Evolutionary conservation across 2,113 vertebrate genomes (phyloP).

Genomic region (Orycteropus afer): DNA sequence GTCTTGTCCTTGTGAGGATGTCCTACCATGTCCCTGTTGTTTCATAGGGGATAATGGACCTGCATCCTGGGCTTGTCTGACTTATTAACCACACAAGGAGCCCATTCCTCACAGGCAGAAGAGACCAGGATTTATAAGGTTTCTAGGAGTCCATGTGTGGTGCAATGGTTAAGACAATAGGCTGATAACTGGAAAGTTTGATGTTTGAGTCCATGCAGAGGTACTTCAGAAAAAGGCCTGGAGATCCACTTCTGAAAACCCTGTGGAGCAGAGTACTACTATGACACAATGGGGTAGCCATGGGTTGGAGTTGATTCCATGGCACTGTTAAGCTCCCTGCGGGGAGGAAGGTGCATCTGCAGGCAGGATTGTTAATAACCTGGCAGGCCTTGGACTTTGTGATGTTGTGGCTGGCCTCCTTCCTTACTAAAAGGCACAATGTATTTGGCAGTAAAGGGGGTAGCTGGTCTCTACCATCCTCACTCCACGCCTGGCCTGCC

Average conservation of each 20-base stretch:
- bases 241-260: neutral
- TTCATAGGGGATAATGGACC: neutral
- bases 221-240: neutral
- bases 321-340: neutral
- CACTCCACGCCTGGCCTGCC: accelerated
- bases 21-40: neutral
- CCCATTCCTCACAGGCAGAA: neutral
- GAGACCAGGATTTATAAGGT: neutral
- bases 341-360: neutral
- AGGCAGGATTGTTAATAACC: neutral
- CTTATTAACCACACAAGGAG: neutral
- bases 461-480: neutral
- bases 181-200: neutral
- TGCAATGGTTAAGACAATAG: neutral
- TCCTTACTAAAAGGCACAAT: neutral
- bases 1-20: neutral
- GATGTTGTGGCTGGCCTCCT: neutral
- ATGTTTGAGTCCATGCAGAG: neutral
- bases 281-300: no score
- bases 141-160: neutral
- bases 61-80: neutral
- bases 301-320: neutral
- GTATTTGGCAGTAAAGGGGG: neutral
- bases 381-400: neutral
- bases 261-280: neutral